These are phyloP conservation scores for Palythoa caribaeorum DNA, from an alignment of 92 coral and sea anemone genomes.

Conservation along the genomic window DNA sequence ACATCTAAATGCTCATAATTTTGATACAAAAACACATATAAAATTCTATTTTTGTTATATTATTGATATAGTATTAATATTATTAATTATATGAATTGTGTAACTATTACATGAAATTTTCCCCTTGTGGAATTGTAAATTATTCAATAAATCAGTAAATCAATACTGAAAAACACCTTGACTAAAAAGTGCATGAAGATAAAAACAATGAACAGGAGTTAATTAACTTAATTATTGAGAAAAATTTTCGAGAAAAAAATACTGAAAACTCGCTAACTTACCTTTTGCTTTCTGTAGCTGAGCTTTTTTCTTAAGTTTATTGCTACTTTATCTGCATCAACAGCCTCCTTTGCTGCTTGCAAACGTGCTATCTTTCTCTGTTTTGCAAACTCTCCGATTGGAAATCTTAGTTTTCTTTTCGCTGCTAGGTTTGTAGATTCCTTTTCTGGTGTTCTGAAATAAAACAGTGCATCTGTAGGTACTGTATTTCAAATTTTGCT, in stretches of 20 bases:
- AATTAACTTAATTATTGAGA: not conserved
- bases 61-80: slow-evolving; percentile 3
- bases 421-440: slow-evolving; percentile 45
- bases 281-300: slow-evolving; percentile 58
- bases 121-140: not conserved
- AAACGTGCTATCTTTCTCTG: slow-evolving; percentile 56
- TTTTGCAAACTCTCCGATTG: slow-evolving; percentile 50
- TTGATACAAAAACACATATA: not conserved
- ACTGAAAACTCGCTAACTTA: slow-evolving; percentile 40
- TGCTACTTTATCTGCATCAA: slow-evolving; percentile 49
- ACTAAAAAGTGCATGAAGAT: slow-evolving; percentile 34
- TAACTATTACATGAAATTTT: not conserved
- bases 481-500: slow-evolving; percentile 12
- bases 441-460: slow-evolving; percentile 44
- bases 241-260: slow-evolving; percentile 11
- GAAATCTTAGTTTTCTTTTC: slow-evolving; percentile 57
- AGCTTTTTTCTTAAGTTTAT: slow-evolving; percentile 17
- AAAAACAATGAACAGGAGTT: slow-evolving; percentile 16
- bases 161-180: slow-evolving; percentile 41
- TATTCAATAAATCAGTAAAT: slow-evolving; percentile 1
- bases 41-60: not conserved
- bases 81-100: not conserved
- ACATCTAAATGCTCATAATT: not conserved
- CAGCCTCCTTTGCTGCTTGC: slow-evolving; percentile 35
- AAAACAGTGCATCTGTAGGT: slow-evolving; percentile 1